Conservation (phyloP, 1,140 invertebrate species). For the Tribolium castaneum region DNA sequence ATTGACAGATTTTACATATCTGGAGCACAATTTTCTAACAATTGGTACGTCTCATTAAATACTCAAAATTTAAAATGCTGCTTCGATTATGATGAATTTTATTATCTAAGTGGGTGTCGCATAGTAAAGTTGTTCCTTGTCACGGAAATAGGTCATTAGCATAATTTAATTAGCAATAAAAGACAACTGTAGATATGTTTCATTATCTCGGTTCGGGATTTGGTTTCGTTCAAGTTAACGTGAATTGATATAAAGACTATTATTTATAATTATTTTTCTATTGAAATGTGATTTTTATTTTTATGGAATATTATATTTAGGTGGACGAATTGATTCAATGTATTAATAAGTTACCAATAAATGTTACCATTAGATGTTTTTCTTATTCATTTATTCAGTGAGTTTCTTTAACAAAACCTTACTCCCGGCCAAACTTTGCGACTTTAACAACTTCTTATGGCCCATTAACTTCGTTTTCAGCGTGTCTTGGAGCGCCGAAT, state of each 20-base stretch:
- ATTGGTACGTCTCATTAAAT: not conserved
- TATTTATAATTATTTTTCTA: conserved; percentile 43
- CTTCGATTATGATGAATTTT: conserved; percentile 28
- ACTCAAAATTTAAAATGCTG: conserved; percentile 30
- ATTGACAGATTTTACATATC: conserved; percentile 16
- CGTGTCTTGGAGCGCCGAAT: conserved; percentile 50
- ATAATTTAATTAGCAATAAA: conserved; percentile 42
- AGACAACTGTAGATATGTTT: conserved; percentile 22
- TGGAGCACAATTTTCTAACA: conserved; percentile 14
- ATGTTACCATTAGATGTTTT: conserved; percentile 47
- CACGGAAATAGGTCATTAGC: conserved; percentile 32
- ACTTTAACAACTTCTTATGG: conserved; percentile 60
- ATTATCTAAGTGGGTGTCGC: conserved; percentile 40
- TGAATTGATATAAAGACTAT: conserved; percentile 28
- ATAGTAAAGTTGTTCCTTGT: conserved; percentile 49
- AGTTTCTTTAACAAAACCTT: conserved; percentile 69
- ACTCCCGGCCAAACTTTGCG: conserved; percentile 64
- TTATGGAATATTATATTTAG: conserved; percentile 41
- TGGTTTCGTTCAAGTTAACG: conserved; percentile 27
- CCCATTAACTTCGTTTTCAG: conserved; percentile 57
- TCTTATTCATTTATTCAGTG: conserved; percentile 43
- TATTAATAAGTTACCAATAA: conserved; percentile 54
- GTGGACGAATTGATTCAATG: conserved; percentile 44
- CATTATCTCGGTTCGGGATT: not conserved
- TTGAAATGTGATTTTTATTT: conserved; percentile 48